phyloP scores from a whole-genome alignment of 2,113 vertebrate species.

The Limnothrissa miodon region DNA sequence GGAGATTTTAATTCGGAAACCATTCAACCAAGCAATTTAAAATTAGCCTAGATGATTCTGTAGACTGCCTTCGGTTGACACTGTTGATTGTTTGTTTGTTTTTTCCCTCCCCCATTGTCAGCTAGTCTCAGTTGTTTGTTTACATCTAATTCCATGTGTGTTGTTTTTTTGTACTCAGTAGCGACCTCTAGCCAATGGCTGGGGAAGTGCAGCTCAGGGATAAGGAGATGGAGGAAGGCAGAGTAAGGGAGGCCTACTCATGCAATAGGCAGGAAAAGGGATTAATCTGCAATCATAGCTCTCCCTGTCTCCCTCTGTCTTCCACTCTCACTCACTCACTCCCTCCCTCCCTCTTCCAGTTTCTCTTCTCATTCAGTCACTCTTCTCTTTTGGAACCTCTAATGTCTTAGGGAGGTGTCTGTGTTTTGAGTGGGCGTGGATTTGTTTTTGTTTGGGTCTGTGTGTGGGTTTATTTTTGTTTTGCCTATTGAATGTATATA shows the following conservation, averaged over 20 bases:
- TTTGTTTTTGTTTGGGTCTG: neutral
- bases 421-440: neutral
- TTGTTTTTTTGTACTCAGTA: neutral
- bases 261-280: neutral
- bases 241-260: neutral
- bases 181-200: neutral
- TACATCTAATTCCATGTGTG: neutral
- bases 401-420: neutral
- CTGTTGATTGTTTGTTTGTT: no score
- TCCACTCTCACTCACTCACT: conserved; percentile 35
- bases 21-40: neutral
- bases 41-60: neutral
- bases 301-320: neutral
- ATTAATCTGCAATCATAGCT: neutral
- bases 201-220: neutral
- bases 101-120: neutral
- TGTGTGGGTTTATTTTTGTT: neutral
- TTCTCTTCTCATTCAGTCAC: neutral
- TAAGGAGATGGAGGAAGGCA: neutral
- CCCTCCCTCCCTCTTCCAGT: neutral
- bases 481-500: neutral
- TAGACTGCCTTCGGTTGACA: neutral
- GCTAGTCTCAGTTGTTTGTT: conserved; percentile 1
- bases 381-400: neutral
- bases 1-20: neutral